These are phyloP conservation scores for Heterotilapia buettikoferi DNA, from an alignment of 2,113 vertebrate genomes.

Conservation along the genomic window DNA sequence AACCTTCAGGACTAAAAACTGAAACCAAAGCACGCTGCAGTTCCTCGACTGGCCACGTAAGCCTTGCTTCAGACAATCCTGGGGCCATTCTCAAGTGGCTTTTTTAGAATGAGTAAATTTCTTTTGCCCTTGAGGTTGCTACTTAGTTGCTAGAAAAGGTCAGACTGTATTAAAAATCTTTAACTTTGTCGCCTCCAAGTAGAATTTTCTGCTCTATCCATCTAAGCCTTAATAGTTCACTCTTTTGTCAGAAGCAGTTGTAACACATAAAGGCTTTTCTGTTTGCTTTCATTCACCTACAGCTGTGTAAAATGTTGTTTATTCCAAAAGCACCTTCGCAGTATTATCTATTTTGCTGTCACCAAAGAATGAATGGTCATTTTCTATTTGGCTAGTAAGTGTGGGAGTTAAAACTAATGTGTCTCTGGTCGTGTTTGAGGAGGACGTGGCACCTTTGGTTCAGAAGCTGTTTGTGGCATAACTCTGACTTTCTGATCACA, in stretches of 20 bases:
- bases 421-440: neutral
- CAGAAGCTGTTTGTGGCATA: slow-evolving; percentile 52
- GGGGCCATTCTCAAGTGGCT: neutral
- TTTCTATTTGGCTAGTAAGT: neutral
- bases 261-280: neutral
- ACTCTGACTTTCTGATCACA: slow-evolving; percentile 76
- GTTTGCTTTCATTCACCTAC: neutral
- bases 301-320: neutral
- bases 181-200: neutral
- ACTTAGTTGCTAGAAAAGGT: neutral
- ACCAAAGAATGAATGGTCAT: neutral
- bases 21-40: neutral
- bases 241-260: neutral
- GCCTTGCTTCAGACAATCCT: neutral
- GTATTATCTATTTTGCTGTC: neutral
- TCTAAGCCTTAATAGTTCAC: neutral
- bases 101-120: neutral
- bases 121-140: neutral
- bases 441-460: neutral
- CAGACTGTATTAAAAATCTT: neutral
- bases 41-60: neutral
- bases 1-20: neutral
- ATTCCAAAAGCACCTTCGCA: neutral
- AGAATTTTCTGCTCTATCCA: neutral
- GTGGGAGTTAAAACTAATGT: neutral